phyloP scores from a whole-genome alignment of 2,797 vertebrate species.

The Glyptemys insculpta region DNA sequence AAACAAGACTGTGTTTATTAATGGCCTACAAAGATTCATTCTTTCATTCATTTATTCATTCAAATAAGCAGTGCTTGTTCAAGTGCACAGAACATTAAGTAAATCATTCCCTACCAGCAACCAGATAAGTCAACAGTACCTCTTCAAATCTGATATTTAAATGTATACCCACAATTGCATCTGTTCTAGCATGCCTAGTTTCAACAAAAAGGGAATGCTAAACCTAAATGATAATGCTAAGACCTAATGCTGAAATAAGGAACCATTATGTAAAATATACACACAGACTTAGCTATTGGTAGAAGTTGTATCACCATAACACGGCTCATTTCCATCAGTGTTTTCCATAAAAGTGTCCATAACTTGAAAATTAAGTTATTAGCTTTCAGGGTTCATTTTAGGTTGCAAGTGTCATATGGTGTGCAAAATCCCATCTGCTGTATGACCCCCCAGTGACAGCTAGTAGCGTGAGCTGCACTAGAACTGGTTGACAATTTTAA shows the following conservation, averaged over 20 bases:
- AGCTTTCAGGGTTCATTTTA: conserved; percentile 13
- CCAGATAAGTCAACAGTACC: background rate
- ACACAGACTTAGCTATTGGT: too few species aligned
- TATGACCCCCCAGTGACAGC: background rate
- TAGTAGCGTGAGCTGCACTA: background rate
- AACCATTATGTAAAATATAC: too few species aligned
- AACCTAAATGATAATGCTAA: too few species aligned
- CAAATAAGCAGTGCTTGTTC: background rate
- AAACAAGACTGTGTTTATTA: background rate
- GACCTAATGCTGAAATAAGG: too few species aligned
- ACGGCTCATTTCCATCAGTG: background rate
- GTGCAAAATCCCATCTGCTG: background rate
- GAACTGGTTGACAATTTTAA: background rate
- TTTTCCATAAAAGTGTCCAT: background rate
- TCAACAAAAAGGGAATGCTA: too few species aligned
- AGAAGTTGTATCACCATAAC: background rate
- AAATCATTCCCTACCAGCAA: background rate
- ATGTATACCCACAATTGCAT: background rate
- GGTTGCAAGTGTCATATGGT: background rate
- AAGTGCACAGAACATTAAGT: fast-evolving
- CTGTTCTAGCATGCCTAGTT: background rate
- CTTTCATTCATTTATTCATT: too few species aligned
- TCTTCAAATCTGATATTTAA: background rate
- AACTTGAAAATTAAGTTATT: background rate
- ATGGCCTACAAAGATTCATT: background rate